A percentile compares a stretch with the other conserved stretches of the same genome.
Evolutionary conservation across 2,113 vertebrate species (phyloP).

Genomic region (Kryptolebias marmoratus): DNA sequence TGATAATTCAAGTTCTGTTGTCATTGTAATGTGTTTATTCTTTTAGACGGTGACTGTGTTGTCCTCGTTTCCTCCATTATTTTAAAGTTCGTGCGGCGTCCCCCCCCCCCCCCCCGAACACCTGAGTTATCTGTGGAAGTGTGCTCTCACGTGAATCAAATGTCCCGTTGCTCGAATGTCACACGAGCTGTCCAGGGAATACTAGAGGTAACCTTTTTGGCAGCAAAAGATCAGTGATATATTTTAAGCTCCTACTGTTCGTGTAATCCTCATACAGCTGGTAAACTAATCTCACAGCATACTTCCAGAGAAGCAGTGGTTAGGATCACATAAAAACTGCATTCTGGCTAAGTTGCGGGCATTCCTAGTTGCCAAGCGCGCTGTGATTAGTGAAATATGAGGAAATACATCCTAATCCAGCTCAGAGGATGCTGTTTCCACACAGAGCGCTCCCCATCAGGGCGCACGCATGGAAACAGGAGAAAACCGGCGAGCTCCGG

Average conservation of each 20-base stretch:
- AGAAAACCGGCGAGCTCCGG: constrained; percentile 22
- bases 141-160: not conserved
- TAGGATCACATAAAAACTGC: constrained; percentile 69
- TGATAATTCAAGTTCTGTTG: too few relatives aligned
- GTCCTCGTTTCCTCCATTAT: too few relatives aligned
- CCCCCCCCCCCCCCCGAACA: too few relatives aligned
- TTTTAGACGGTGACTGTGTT: too few relatives aligned
- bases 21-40: too few relatives aligned
- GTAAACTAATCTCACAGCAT: constrained; percentile 69
- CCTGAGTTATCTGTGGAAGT: not conserved
- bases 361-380: constrained; percentile 47
- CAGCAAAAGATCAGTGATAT: constrained; percentile 62
- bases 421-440: constrained; percentile 66
- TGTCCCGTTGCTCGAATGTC: constrained; percentile 9
- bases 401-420: constrained; percentile 67
- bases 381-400: constrained; percentile 64
- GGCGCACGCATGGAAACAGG: constrained; percentile 39
- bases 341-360: constrained; percentile 65
- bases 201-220: constrained; percentile 65
- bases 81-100: not conserved
- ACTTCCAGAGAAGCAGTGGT: constrained; percentile 61
- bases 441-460: constrained; percentile 31
- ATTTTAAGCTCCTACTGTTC: constrained; percentile 72
- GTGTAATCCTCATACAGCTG: constrained; percentile 75
- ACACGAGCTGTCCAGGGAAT: constrained; percentile 63